Conservation (phyloP, 2,113 vertebrate genomes). For the Ictidomys tridecemlineatus region DNA sequence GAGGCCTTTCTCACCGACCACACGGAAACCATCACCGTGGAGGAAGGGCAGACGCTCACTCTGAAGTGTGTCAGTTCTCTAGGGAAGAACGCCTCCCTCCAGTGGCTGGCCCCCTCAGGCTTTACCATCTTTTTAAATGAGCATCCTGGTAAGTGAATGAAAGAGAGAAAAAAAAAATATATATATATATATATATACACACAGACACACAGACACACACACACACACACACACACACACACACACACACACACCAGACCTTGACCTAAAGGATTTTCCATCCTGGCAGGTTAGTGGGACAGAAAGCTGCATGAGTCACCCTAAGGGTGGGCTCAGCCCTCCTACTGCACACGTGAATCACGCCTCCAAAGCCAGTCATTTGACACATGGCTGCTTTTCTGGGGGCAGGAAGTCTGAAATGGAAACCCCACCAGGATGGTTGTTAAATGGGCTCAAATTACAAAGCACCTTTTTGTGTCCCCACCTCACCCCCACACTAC, state of each 20-base stretch:
- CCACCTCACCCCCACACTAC: background rate
- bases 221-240: no score
- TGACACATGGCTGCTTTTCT: background rate
- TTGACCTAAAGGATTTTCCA: conserved; percentile 55
- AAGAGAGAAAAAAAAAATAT: background rate
- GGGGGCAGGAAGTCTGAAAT: conserved; percentile 74
- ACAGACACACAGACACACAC: background rate
- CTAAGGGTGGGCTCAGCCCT: background rate
- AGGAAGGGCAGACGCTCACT: conserved; percentile 67
- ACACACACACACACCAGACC: background rate
- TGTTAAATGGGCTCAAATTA: conserved; percentile 34
- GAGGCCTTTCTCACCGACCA: conserved; percentile 2
- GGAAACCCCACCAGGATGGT: conserved; percentile 73
- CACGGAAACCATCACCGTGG: conserved; percentile 36
- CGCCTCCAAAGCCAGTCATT: background rate
- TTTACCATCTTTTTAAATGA: conserved; percentile 81
- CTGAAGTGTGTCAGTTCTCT: conserved; percentile 23
- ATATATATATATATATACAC: no score
- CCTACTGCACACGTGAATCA: background rate
- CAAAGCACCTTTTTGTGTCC: background rate
- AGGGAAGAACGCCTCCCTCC: background rate
- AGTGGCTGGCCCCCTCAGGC: conserved; percentile 77
- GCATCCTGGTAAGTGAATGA: conserved; percentile 74
- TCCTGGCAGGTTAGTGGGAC: background rate
- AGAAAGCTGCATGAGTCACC: conserved; percentile 69